Percentiles rank a stretch among this genome's conserved stretches.
These are phyloP conservation scores for Urocynchramus pylzowi DNA, from an alignment of 2,113 vertebrate species.

Conservation along the genomic window DNA sequence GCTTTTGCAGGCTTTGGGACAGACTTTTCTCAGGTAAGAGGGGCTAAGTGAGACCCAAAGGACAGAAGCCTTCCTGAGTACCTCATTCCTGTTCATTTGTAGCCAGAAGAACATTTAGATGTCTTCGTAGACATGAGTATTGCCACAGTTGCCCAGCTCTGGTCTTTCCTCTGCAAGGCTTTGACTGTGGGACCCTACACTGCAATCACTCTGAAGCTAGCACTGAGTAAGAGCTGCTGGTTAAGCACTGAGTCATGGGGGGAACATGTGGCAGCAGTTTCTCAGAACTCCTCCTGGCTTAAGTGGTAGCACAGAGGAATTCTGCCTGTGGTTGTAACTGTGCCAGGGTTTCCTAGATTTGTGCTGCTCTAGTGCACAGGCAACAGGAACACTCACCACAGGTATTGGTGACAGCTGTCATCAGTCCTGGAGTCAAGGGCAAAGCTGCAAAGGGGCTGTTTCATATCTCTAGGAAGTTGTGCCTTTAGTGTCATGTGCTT, in stretches of 20 bases:
- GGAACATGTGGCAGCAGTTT: slow-evolving; percentile 14
- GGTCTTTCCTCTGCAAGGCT: neutral
- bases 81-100: neutral
- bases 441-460: neutral
- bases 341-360: neutral
- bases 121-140: neutral
- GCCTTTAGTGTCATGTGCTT: neutral
- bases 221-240: neutral
- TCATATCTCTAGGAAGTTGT: accelerated
- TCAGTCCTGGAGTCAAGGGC: neutral
- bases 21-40: neutral
- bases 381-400: neutral
- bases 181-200: neutral
- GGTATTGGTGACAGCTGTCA: neutral
- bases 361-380: neutral
- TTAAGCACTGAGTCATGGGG: neutral
- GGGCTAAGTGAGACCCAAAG: neutral
- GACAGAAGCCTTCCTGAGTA: neutral
- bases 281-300: slow-evolving; percentile 20
- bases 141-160: neutral
- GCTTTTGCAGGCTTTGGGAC: neutral
- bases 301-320: slow-evolving; percentile 28
- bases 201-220: neutral
- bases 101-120: neutral
- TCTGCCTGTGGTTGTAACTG: neutral